phyloP scores from a whole-genome alignment of 1,140 invertebrate species.

The Panagrolaimus sp. region DNA sequence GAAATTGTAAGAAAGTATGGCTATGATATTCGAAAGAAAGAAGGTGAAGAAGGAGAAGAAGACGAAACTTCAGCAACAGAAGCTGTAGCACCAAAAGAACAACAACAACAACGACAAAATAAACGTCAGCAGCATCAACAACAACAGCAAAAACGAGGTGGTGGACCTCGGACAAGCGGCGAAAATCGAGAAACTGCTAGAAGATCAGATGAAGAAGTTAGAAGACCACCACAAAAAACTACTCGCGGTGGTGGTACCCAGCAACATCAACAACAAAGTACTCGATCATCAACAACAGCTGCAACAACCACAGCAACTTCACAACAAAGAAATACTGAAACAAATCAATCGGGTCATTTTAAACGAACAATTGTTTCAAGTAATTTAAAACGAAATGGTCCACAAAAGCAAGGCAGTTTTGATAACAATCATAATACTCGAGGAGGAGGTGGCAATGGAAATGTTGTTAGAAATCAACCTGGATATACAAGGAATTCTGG shows the following conservation, averaged over 20 bases:
- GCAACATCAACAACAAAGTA: not conserved
- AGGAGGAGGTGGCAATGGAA: not conserved
- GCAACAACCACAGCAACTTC: not conserved
- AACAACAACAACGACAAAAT: slow-evolving; percentile 2
- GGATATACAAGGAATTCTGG: not conserved
- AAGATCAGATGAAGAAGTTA: no score
- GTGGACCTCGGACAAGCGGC: no score
- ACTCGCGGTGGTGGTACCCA: no score
- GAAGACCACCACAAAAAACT: no score
- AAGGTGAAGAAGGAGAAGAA: slow-evolving; percentile 33
- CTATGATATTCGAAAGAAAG: slow-evolving; percentile 58
- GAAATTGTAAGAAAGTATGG: slow-evolving; percentile 59
- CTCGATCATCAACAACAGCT: not conserved
- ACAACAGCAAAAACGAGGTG: not conserved
- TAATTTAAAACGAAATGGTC: not conserved
- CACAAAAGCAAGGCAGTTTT: no score
- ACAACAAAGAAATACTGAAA: not conserved
- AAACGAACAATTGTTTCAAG: not conserved
- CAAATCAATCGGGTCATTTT: not conserved
- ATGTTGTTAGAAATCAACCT: not conserved
- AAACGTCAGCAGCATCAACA: not conserved
- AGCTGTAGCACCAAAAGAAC: not conserved
- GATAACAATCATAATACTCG: no score
- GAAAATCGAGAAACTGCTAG: no score
- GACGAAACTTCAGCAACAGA: slow-evolving; percentile 20